Base-by-base conservation (phyloP, 2,113 vertebrate genomes). In the Cephalopholis sonnerati region DNA sequence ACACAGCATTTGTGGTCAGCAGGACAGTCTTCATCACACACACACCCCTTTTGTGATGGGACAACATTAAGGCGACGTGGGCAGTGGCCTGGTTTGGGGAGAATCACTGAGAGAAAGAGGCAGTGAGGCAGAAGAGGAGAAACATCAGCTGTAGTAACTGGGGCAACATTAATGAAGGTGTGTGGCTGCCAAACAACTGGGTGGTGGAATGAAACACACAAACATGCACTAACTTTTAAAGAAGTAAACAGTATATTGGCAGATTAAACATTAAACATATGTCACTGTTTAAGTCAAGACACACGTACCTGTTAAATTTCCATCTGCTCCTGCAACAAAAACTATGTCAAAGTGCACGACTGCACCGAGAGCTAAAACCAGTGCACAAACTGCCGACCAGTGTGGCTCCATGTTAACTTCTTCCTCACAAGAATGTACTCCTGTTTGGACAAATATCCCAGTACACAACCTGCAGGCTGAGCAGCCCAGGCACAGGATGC, bases 1-100 rank as follows among this genome's bases (percentile, higher is more conserved):
- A 87, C 80, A 81, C 92, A 95, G 62, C 87, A 94, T 84, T 94
- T 94, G 80, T 95, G 78, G 20, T 85, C 62, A 25, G 71, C 84
- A 11, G 81, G 71, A 79, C 91, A 95, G 76, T 93, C 92, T 16
- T 87, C 74, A 70, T 95, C 94, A 75, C 87, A 87, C 17, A 25
- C 54, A 61, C 94, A 95, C 18, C 83, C 89, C 7, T 84, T 83
- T 22, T 85, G 81, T 48, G 93, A 93, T 48, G 91, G 90, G 15
- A 87, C 73, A 27, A 87, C 87, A 29, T 82, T 79, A 74, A 94
- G 72, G 46, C 53, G 75, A 48, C 72, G 54, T 2, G 93, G 94
- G 66, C 95, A 95, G 70, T 92, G 85, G 24, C 91, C 91, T 44
- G 79, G 29, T 80, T 90, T 94, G n/a, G 46, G 74, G 17, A 61